Percentiles rank a stretch among this genome's conserved stretches.
phyloP scores from a whole-genome alignment of 2,113 vertebrate species.

The Periophthalmus modestus region DNA sequence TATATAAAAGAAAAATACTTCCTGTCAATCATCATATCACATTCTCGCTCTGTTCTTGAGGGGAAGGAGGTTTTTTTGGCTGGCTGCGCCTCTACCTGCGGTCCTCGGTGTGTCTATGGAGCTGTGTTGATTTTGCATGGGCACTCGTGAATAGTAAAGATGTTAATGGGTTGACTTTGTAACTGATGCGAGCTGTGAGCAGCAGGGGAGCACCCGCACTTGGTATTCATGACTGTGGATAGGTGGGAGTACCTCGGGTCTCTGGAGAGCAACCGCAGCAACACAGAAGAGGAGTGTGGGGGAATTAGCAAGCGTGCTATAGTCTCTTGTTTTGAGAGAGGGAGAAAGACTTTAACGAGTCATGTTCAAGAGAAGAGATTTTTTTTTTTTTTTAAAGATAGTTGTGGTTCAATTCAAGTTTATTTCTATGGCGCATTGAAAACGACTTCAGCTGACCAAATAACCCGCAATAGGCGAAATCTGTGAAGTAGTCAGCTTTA shows the following conservation, averaged over 20 bases:
- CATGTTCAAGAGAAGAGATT: too few species aligned
- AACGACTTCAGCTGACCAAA: too few species aligned
- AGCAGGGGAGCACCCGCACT: conserved; percentile 35
- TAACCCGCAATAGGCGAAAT: too few species aligned
- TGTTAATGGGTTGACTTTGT: conserved; percentile 73
- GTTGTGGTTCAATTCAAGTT: too few species aligned
- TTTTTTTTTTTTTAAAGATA: too few species aligned
- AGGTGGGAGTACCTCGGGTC: conserved; percentile 22
- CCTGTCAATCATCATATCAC: conserved; percentile 54
- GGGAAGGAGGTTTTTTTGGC: conserved; percentile 37
- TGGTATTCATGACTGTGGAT: conserved; percentile 55
- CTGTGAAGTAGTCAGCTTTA: too few species aligned
- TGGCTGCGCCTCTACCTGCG: conserved; percentile 38
- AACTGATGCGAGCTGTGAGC: conserved; percentile 62
- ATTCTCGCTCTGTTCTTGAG: conserved; percentile 40
- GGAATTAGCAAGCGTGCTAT: conserved; percentile 37
- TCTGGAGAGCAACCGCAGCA: conserved; percentile 6
- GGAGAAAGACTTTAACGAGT: neutral
- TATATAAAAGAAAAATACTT: conserved; percentile 52
- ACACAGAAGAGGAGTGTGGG: conserved; percentile 30
- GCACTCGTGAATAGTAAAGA: conserved; percentile 51
- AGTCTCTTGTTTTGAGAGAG: conserved; percentile 41
- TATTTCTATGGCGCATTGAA: too few species aligned
- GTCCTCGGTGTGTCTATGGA: conserved; percentile 35
- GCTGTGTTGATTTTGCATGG: conserved; percentile 56